Percentiles rank a stretch among this genome's conserved stretches.
Conservation (phyloP, 2,113 vertebrate species). For the Serilophus lunatus region DNA sequence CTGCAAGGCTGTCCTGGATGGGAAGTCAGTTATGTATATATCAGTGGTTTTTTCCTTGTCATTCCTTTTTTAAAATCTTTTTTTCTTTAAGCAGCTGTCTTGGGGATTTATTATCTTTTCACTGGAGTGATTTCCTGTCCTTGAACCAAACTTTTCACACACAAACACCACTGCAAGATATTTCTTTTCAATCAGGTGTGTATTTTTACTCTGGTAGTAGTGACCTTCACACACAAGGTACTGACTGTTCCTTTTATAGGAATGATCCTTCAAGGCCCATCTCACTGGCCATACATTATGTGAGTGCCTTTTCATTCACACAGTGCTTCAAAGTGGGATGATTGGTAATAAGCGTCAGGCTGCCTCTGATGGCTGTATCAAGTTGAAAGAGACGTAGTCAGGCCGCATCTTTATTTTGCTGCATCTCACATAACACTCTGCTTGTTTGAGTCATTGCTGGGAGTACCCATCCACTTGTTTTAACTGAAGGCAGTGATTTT, state of each 20-base stretch:
- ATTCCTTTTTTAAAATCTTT: not conserved
- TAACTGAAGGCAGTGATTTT: not conserved
- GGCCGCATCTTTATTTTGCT: not conserved
- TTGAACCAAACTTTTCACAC: slow-evolving; percentile 3
- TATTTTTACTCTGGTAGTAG: not conserved
- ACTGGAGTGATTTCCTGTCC: slow-evolving; percentile 4
- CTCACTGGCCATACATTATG: not conserved
- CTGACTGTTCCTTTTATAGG: not conserved
- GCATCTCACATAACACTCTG: not conserved
- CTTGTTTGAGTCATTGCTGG: not conserved
- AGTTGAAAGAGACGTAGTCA: not conserved
- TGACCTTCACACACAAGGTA: slow-evolving; percentile 35
- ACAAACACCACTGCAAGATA: not conserved
- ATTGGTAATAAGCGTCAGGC: slow-evolving; percentile 17
- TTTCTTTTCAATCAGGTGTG: not conserved
- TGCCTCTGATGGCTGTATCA: slow-evolving; percentile 8
- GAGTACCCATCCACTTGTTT: not conserved
- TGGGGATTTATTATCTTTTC: slow-evolving; percentile 23
- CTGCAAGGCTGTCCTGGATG: not conserved
- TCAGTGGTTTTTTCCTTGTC: not conserved
- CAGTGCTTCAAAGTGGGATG: slow-evolving; percentile 20
- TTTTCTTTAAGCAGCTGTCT: not conserved
- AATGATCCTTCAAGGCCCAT: slow-evolving; percentile 27
- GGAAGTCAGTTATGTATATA: not conserved
- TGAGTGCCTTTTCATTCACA: slow-evolving; percentile 16